Base-by-base conservation (phyloP, 2,888 invertebrate species). In the Hypena proboscidalis region DNA sequence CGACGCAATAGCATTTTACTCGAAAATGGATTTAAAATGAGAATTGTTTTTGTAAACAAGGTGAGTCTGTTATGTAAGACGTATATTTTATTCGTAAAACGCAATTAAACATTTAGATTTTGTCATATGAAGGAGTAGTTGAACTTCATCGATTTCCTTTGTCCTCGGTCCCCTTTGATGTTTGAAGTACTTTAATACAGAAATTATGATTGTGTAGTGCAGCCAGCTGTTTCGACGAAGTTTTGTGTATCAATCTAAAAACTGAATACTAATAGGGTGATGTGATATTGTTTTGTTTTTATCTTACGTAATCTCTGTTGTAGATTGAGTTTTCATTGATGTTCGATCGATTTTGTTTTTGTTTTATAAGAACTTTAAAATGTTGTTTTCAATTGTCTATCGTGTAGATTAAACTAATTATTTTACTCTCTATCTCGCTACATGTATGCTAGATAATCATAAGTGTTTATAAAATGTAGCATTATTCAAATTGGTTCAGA, bases 1-100 rank as follows among this genome's bases (percentile, higher is more conserved):
- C 92, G 92, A 93, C 93, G 93, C 93, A 93, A 92, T 93, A 92
- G 82, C 84, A 83, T 84, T 84, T 86, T 80, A 77, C 73, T 72
- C 61, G 74, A 83, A 88, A 85, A 90, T 91, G 91, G 85, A 83
- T 80, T 80, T 85, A 89, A 83, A 89, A 89, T 91, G 90, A 89
- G 70, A 81, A 78, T 79, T 75, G 72, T 77, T 80, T 76, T 74
- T 65, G 66, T 74, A 75, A 77, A 76, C 71, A 80, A 83, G 87
- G 90, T 90, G 55, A 80, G 82, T 74, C 53, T 53, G 42, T 33
- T 65, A 65, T 40, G 49, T 70, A 70, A 56, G 46, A 46, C 69
- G 69, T 58, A 72, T 59, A 59, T 62, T 53, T 36, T 44, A 46
- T 55, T 52, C 26, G n/a, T 57, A 45, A 42, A 43, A 37, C 43